Evolutionary conservation across 2,797 vertebrate species (phyloP), one percentile per base, ranked within the genome.

Genomic region (Apodemus agrarius): DNA sequence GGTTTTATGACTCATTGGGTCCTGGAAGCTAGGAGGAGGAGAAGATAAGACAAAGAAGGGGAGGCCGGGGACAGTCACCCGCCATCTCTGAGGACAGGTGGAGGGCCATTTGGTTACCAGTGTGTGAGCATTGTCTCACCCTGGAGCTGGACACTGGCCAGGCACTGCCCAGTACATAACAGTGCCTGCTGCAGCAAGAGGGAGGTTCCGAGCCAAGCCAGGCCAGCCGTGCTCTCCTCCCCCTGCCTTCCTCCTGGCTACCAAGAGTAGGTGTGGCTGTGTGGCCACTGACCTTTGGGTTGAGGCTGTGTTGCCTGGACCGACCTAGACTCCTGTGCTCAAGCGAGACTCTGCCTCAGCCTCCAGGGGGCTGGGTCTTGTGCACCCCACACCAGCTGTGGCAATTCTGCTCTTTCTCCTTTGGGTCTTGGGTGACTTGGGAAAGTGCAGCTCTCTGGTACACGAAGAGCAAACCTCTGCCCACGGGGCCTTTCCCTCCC

Each of bases 21-120:
- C 54, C 19, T 78, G 72, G 81, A 37, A 95, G 72, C 49, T 69
- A 54, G 52, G 74, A 54, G 61, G 69, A 86, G 65, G 57, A 93
- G 43, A 80, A 69, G 63, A 67, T 49, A 63, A 87, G 78, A 78
- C 54, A 65, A 52, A 97, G 90, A 54, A 63, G 54, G 6, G 34
- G 59, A 7, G n/a, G 54, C 11, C 6, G 3, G 88, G 67, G 52
- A 22, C 0, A 0, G 34, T 75, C 75, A 29, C 75, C 82, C 2
- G 3, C 6, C 61, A 14, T 79, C 52, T 87, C 54, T 5, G 86
- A 83, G 63, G 89, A 37, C 31, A 17, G 26, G 11, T 31, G 21
- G 37, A 76, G 65, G 91, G 75, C 6, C 14, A 3, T 37, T 17
- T 2, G 8, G 72, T 61, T 79, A 37, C 52, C 29, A 26, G 0